These are phyloP conservation scores for Acanthoscelides obtectus DNA, from an alignment of 2,888 invertebrate genomes.

Conservation along the genomic window DNA sequence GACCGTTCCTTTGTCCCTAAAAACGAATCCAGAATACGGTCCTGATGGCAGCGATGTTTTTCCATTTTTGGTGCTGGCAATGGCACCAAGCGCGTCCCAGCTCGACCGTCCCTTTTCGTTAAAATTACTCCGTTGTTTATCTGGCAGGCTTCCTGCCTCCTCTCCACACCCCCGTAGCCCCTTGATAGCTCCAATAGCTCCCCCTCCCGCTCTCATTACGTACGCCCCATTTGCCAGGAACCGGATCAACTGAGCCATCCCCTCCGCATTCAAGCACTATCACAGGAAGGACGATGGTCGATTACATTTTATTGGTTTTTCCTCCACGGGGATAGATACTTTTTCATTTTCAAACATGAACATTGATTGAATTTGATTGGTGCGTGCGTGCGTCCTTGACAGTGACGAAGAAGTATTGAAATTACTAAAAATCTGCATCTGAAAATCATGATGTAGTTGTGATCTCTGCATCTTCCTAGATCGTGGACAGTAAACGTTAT, in stretches of 20 bases:
- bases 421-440: too few species aligned
- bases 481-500: too few species aligned
- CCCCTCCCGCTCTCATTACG: constrained; percentile 8
- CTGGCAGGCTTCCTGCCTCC: not conserved
- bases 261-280: not conserved
- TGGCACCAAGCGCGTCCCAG: not conserved
- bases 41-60: not conserved
- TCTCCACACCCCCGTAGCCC: not conserved
- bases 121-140: not conserved
- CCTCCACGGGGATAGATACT: not conserved
- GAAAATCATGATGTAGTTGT: too few species aligned
- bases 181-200: constrained; percentile 1
- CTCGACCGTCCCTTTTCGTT: not conserved
- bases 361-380: too few species aligned
- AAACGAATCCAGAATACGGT: not conserved
- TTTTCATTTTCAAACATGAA: too few species aligned
- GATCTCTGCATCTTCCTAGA: too few species aligned
- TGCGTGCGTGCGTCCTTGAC: too few species aligned
- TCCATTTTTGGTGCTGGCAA: not conserved
- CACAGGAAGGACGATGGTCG: not conserved
- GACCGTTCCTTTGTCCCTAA: too few species aligned
- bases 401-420: too few species aligned
- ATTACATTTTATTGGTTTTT: not conserved
- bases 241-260: not conserved
- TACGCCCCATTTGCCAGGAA: constrained; percentile 8